phyloP scores from a whole-genome alignment of 2,113 vertebrate species.

The human (Homo sapiens) region DNA sequence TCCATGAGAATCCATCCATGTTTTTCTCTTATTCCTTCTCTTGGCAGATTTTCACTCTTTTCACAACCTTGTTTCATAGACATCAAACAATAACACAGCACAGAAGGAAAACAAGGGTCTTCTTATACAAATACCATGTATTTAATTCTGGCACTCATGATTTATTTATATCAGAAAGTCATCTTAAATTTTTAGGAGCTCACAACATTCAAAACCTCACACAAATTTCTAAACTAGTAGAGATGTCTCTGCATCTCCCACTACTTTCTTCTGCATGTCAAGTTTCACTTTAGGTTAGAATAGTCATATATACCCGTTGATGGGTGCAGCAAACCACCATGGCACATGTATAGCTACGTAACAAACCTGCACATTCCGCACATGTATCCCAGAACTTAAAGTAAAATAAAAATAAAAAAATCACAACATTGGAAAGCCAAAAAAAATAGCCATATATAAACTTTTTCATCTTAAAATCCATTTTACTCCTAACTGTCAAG shows the following conservation, averaged over 20 bases:
- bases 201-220: neutral
- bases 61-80: neutral
- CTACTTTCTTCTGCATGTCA: neutral
- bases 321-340: no score
- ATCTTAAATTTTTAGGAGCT: neutral
- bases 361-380: no score
- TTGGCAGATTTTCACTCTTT: neutral
- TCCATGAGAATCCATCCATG: neutral
- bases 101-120: neutral
- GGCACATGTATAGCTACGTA: no score
- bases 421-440: no score
- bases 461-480: neutral
- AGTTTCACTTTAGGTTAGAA: neutral
- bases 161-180: neutral
- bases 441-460: neutral
- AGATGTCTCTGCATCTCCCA: neutral
- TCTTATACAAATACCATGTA: neutral
- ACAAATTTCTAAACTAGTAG: neutral
- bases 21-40: neutral
- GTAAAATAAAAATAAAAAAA: no score
- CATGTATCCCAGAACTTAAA: no score
- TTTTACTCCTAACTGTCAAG: neutral
- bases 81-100: neutral
- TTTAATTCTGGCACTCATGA: neutral
- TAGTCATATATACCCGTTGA: neutral